Conservation (phyloP, 2,888 invertebrate species). For the Spisula subtruncata region DNA sequence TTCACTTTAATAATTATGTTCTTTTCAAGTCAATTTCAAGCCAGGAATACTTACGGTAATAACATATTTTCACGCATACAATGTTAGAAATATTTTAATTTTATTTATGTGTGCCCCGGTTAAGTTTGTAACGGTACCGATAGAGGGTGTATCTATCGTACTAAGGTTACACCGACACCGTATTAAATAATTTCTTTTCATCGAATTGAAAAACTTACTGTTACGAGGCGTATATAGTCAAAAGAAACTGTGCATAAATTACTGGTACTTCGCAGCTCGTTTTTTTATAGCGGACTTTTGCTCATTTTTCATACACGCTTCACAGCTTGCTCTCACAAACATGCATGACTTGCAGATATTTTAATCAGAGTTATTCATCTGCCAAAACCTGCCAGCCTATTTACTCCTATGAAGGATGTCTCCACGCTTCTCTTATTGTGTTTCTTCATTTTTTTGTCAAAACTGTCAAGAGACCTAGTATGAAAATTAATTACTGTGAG, state of each 20-base stretch:
- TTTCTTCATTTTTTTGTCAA: background rate
- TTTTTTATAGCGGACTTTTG: background rate
- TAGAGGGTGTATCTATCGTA: background rate
- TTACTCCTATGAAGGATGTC: background rate
- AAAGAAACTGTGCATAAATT: slow-evolving; percentile 7
- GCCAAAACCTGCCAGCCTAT: background rate
- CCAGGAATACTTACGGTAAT: background rate
- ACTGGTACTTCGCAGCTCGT: background rate
- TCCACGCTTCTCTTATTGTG: background rate
- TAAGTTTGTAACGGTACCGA: slow-evolving; percentile 19
- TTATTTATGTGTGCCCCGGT: background rate
- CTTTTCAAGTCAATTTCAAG: slow-evolving; percentile 2
- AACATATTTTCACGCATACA: background rate
- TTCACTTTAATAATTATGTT: background rate
- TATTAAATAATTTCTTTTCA: slow-evolving; percentile 10
- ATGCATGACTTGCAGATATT: slow-evolving; percentile 22
- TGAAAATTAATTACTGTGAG: background rate
- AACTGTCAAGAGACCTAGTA: background rate
- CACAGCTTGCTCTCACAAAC: background rate
- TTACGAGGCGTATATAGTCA: background rate
- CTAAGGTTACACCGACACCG: background rate
- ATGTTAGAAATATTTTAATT: too few species aligned
- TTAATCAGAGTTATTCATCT: background rate
- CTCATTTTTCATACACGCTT: background rate
- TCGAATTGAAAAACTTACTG: background rate